phyloP scores from a whole-genome alignment of 2,797 vertebrate genomes.

The Buceros bicornis region DNA sequence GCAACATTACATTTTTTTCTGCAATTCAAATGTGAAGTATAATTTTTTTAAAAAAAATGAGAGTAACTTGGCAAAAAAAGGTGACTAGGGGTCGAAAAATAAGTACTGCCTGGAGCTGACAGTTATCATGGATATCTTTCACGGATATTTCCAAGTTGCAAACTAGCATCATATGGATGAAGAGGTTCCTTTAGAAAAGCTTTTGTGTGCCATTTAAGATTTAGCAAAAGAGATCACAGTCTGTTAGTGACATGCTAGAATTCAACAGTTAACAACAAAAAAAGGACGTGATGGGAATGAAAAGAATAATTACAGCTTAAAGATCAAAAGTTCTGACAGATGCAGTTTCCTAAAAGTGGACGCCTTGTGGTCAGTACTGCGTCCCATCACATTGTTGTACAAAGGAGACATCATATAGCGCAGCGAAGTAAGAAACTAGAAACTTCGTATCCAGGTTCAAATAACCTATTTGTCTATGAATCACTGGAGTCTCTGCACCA shows the following conservation, averaged over 20 bases:
- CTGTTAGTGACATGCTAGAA: background rate
- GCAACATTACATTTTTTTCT: background rate
- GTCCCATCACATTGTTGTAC: fast-evolving
- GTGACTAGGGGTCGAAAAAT: background rate
- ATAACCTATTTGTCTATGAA: background rate
- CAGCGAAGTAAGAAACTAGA: background rate
- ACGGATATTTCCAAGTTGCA: background rate
- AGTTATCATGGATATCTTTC: background rate
- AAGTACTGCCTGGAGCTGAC: background rate
- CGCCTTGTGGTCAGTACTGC: fast-evolving
- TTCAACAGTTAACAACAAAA: background rate
- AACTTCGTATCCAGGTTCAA: background rate
- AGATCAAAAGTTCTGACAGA: background rate
- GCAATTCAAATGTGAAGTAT: background rate
- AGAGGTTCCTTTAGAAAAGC: background rate
- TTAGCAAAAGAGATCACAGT: background rate
- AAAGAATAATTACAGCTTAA: background rate
- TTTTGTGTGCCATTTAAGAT: background rate
- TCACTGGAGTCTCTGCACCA: background rate
- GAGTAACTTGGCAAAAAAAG: background rate
- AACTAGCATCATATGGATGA: background rate
- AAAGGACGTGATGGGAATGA: background rate
- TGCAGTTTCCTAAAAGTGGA: background rate
- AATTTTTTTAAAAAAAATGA: background rate
- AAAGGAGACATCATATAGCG: background rate